phyloP scores from a whole-genome alignment of 2,888 invertebrate genomes.

The Clitarchus hookeri region DNA sequence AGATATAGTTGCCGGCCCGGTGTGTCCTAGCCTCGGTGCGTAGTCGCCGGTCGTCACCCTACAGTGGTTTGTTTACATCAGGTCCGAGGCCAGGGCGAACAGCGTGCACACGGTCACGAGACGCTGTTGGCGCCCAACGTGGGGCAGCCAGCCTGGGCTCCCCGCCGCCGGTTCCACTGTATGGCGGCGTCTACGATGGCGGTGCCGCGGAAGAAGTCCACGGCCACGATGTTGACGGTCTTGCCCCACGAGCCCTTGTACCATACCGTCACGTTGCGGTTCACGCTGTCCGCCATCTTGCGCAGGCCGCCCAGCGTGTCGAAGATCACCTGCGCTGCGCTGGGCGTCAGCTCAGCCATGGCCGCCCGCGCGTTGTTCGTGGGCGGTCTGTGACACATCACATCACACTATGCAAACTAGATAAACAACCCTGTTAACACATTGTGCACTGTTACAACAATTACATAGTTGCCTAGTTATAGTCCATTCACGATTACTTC shows the following conservation, averaged over 20 bases:
- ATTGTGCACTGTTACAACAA: too few species aligned
- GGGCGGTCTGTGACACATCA: neutral
- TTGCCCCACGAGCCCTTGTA: constrained; percentile 58
- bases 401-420: neutral
- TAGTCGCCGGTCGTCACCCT: too few species aligned
- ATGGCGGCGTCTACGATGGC: constrained; percentile 65
- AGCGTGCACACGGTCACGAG: neutral
- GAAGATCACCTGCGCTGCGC: constrained; percentile 64
- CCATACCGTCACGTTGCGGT: constrained; percentile 71
- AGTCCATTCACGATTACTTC: too few species aligned
- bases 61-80: too few species aligned
- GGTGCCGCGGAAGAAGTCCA: constrained; percentile 74
- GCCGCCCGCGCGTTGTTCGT: constrained; percentile 59
- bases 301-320: constrained; percentile 65
- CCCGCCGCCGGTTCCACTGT: constrained; percentile 42
- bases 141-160: neutral
- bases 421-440: too few species aligned
- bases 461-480: too few species aligned
- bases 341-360: constrained; percentile 77
- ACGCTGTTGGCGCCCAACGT: neutral
- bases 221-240: constrained; percentile 69
- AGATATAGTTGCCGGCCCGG: too few species aligned
- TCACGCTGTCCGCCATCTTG: constrained; percentile 67
- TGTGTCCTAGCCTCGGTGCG: too few species aligned
- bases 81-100: too few species aligned